A percentile compares a stretch with the other conserved stretches of the same genome.
Evolutionary conservation across 2,113 vertebrate species (phyloP).

Genomic region (Opisthocomus hoazin): DNA sequence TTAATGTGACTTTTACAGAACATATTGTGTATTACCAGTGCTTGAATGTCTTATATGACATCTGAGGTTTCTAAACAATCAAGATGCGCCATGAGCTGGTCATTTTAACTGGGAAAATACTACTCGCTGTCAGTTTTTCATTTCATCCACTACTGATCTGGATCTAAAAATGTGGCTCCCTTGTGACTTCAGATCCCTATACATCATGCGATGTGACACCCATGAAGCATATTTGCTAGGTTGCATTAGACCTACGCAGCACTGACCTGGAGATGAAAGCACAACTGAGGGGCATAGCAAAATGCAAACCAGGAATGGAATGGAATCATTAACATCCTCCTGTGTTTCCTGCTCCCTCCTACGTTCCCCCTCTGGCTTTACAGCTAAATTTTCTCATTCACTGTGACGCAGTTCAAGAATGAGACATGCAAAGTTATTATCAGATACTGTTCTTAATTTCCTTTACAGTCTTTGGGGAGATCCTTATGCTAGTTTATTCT

Average conservation of each 20-base stretch:
- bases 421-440: neutral
- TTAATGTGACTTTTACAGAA: neutral
- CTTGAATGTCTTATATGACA: neutral
- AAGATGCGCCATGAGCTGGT: neutral
- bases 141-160: slow-evolving; percentile 31
- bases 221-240: neutral
- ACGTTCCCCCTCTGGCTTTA: neutral
- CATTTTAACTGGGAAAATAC: neutral
- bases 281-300: neutral
- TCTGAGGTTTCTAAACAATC: slow-evolving; percentile 18
- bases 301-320: neutral
- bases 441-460: neutral
- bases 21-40: neutral
- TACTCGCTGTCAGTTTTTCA: neutral
- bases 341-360: neutral
- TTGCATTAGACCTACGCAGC: neutral
- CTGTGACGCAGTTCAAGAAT: neutral
- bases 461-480: neutral
- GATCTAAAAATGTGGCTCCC: neutral
- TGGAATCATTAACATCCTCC: neutral
- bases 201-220: neutral
- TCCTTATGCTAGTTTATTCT: neutral
- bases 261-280: neutral
- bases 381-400: neutral
- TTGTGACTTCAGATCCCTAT: neutral